Base-by-base conservation (phyloP, 2,888 invertebrate genomes). In the Eurois occulta region DNA sequence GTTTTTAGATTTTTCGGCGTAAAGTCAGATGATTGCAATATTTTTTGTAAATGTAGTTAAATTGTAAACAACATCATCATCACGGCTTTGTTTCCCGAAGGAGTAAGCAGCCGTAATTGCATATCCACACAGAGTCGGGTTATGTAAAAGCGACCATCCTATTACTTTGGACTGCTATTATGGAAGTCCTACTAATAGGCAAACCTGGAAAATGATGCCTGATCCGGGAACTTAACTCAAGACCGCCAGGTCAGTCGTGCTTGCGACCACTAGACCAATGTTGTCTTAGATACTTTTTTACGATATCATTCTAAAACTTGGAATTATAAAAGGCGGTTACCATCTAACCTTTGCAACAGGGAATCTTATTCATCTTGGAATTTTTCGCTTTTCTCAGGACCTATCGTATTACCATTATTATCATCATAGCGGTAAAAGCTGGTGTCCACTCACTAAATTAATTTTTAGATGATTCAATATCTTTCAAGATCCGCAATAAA, bases 1-100 rank as follows among this genome's bases (percentile, higher is more conserved):
- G 79, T 68, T 88, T 87, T 84, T 76, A 82, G 86, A 84, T 84
- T 78, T 85, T 88, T 78, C 18, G 46, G 28, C n/a, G 41, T 69
- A 79, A 87, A 87, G 28, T 69, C 13, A 43, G 68, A 46, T 71
- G 70, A 87, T 78, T 78, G 68, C 62, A 83, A 83, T 75, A 52
- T 58, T 77, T 65, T 72, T 41, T 71, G 28, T 43, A 77, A 46
- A 85, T 41, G 46, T 0, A 35, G 24, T 41, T 66, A 21, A 60
- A 60, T 32, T 65, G 3, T 8, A 41, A 32, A 52, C 8, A 58
- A 35, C 6, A n/a, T 21, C 5, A 43, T 28, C 2, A 41, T 21
- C 16, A 38, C 38, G 52, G 10, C 1, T 24, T 8, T 41, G 6
- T 46, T 52, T 32, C 7, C 8, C 6, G 5, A 52, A 7, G 7